These are phyloP conservation scores for Hyalella azteca DNA, from an alignment of 2,888 invertebrate genomes.

Conservation along the genomic window DNA sequence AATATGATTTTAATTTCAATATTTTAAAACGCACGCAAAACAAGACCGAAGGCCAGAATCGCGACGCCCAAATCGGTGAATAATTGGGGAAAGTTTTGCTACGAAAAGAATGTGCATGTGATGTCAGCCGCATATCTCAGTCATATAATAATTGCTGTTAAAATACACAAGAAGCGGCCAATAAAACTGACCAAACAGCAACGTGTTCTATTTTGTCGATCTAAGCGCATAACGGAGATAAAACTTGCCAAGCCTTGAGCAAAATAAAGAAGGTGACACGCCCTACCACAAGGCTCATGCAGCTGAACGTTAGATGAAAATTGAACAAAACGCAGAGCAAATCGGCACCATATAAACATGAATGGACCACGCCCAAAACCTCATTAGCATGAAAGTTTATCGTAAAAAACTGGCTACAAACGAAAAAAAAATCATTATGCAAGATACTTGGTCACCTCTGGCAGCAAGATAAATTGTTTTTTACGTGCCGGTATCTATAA, in stretches of 20 bases:
- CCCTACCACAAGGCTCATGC: background rate
- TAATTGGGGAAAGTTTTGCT: too few species aligned
- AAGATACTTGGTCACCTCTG: background rate
- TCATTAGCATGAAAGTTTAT: background rate
- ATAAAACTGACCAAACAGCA: background rate
- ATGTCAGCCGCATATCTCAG: too few species aligned
- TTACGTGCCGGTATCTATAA: too few species aligned
- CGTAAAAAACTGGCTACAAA: background rate
- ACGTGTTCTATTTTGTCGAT: background rate
- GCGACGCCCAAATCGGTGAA: too few species aligned
- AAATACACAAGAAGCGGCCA: background rate
- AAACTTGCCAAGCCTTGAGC: background rate
- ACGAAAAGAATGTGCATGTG: too few species aligned
- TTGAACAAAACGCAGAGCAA: background rate
- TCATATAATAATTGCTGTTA: too few species aligned
- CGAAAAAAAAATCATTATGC: background rate
- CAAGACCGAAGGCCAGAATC: too few species aligned
- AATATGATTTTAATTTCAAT: too few species aligned
- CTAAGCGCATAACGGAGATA: background rate
- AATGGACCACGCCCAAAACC: conserved; percentile 33
- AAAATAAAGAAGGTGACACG: conserved; percentile 14
- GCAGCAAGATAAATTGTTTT: background rate
- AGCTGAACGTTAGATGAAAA: background rate
- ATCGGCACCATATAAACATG: conserved; percentile 12
- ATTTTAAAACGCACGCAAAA: too few species aligned